Evolutionary conservation across 2,888 invertebrate species (phyloP), one percentile per base, ranked within the genome.

Genomic region (Mimumesa dahlbomi): DNA sequence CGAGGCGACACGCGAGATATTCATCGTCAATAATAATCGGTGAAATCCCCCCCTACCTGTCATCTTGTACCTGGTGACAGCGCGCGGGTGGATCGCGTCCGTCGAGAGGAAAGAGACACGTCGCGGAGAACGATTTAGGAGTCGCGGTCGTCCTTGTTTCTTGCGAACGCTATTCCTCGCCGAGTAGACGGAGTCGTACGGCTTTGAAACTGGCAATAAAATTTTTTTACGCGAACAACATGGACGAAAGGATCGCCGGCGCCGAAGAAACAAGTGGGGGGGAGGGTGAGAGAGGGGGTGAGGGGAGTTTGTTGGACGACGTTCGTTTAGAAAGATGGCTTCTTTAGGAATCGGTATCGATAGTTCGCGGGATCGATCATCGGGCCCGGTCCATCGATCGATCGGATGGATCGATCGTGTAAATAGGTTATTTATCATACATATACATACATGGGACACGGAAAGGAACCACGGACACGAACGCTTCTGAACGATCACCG

Each of bases 1-100:
- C 71, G n/a, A n/a, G n/a, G n/a, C n/a, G 75, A 75, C 73, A 76
- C 66, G 56, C 75, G 83, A 83, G 83, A 83, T 83, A 79, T 76
- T 81, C 80, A 68, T 70, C 75, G 79, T 83, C 79, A 79, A 83
- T 80, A 83, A n/a, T n/a, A n/a, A n/a, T n/a, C 66, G 62, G 61
- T 73, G 74, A 53, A n/a, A n/a, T n/a, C n/a, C n/a, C n/a, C n/a
- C n/a, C n/a, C n/a, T n/a, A n/a, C n/a, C n/a, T n/a, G n/a, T n/a
- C n/a, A n/a, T n/a, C n/a, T n/a, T n/a, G n/a, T n/a, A n/a, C n/a
- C n/a, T n/a, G n/a, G 58, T 61, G 54, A 58, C 64, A 54, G 46
- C 18, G 54, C 66, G 49, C 75, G 70, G 75, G 75, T 64, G 61
- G 49, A 72, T 62, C 66, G 46, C n/a, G 9, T n/a, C 5, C 36